Conservation (phyloP, 2,797 vertebrate genomes). For the Octomys mimax region DNA sequence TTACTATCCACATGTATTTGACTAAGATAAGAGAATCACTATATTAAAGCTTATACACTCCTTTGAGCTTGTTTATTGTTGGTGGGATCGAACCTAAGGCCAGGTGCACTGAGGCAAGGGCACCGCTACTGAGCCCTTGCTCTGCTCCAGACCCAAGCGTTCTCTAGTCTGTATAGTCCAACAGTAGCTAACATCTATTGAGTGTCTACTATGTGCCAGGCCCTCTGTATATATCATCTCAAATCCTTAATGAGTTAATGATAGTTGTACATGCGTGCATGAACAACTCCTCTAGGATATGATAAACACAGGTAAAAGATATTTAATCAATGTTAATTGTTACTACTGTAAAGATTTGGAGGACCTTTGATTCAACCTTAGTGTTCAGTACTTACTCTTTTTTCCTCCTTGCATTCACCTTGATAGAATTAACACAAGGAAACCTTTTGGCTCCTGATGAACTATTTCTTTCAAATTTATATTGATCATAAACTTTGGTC, state of each 20-base stretch:
- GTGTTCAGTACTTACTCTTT: neutral
- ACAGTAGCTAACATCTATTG: neutral
- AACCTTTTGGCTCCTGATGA: neutral
- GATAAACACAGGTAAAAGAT: neutral
- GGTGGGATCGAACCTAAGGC: neutral
- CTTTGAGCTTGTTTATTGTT: neutral
- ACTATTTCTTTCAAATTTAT: conserved; percentile 1
- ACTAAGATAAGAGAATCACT: conserved; percentile 29
- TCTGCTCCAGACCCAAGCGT: neutral
- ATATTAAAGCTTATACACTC: neutral
- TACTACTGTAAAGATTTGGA: neutral
- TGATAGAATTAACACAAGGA: neutral
- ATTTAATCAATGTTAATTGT: neutral
- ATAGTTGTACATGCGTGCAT: neutral
- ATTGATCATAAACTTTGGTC: conserved; percentile 1
- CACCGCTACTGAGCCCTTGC: neutral
- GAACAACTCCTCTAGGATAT: neutral
- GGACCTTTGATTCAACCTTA: neutral
- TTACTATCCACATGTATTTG: neutral
- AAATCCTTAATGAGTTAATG: neutral
- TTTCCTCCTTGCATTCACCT: neutral
- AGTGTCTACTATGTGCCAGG: neutral
- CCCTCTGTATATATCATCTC: neutral
- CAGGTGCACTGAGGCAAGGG: neutral
- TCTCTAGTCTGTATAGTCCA: neutral